Evolutionary conservation across 2,888 invertebrate genomes (phyloP).

Genomic region (Phytoseiulus persimilis): DNA sequence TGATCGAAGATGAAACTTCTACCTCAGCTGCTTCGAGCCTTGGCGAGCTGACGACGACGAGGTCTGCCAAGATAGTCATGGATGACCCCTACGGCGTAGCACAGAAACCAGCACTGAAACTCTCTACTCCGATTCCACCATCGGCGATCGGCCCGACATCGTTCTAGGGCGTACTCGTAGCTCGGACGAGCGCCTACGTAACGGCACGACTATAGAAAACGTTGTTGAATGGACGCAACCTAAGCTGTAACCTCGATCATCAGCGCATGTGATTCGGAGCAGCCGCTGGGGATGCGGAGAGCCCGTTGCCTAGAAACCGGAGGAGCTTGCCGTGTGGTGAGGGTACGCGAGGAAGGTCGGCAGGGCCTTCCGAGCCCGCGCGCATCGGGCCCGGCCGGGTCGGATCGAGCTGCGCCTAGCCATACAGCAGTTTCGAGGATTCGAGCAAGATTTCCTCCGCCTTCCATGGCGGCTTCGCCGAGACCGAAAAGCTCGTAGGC

Average conservation of each 20-base stretch:
- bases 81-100: not conserved
- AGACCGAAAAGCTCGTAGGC: too few relatives aligned
- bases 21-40: not conserved
- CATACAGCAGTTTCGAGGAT: too few relatives aligned
- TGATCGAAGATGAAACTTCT: not conserved
- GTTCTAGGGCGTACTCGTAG: not conserved
- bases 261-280: not conserved
- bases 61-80: not conserved
- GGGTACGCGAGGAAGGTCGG: not conserved
- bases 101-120: not conserved
- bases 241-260: not conserved
- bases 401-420: not conserved
- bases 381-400: not conserved
- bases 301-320: not conserved
- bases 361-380: not conserved
- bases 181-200: not conserved
- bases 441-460: too few relatives aligned
- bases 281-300: not conserved
- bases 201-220: not conserved
- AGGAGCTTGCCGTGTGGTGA: not conserved
- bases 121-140: not conserved
- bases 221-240: not conserved
- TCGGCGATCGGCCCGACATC: not conserved
- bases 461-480: too few relatives aligned
- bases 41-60: not conserved